Evolutionary conservation across 2,888 invertebrate species (phyloP), one percentile per base, ranked within the genome.

Genomic region (Nomada lathburiana): DNA sequence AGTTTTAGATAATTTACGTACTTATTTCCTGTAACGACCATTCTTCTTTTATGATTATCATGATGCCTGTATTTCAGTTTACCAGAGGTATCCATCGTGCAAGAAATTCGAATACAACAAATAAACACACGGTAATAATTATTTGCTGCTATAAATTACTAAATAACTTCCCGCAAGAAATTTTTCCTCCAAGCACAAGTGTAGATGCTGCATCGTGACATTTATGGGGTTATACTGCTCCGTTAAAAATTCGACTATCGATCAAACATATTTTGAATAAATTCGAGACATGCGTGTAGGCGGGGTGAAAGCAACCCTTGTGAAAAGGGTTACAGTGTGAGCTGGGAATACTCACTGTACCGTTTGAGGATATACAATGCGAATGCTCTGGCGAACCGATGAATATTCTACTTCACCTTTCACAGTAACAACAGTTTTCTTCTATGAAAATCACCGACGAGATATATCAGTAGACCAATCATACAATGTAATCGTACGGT

Each of bases 201-300:
- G 13, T 53, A 16, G 16, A 50, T 26, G 4, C 70, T 57, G 65
- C 76, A 76, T 78, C 57, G 57, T 50, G 70, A 73, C 72, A 53
- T 42, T 59, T 59, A 57, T 67, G 62, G 50, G 44, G 71, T 36
- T 65, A 52, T 23, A 36, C 42, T 16, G 23, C 18, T 36, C 23
- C 52, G 5, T 7, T 13, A n/a, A 11, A 20, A 69, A 36, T 80
- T 74, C 68, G 59, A 76, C 70, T 85, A 85, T 85, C 85, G 85
- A 85, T 80, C 84, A 85, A 85, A 85, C 85, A 75, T 80, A 68
- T 55, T 69, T 50, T 50, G 26, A 29, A 57, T 11, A n/a, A 63
- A n/a, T 74, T 62, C 67, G 57, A 18, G 60, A 23, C 70, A 36
- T 55, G 68, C 68, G 42, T 44, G 10, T 18, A 36, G 10, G 47